Percentiles rank a stretch among this genome's conserved stretches.
phyloP scores from a whole-genome alignment of 2,888 invertebrate species.

The Synergus itoensis region DNA sequence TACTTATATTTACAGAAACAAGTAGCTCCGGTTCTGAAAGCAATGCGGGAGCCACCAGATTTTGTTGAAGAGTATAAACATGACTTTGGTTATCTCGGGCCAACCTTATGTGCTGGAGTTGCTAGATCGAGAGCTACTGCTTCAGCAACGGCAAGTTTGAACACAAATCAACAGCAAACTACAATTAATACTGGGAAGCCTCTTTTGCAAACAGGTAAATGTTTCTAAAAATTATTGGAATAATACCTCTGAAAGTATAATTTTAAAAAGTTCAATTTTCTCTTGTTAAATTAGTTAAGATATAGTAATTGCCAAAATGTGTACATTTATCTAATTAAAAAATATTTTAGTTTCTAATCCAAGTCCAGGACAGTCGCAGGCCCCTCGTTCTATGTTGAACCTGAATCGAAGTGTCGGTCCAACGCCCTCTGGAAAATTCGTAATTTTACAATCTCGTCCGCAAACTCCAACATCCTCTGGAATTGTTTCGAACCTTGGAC shows the following conservation, averaged over 20 bases:
- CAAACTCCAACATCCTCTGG: constrained; percentile 70
- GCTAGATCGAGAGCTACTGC: constrained; percentile 85
- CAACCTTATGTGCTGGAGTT: constrained; percentile 88
- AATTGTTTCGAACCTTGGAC: constrained; percentile 57
- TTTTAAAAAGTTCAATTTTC: background rate
- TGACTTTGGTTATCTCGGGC: constrained; percentile 93
- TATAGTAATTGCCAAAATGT: background rate
- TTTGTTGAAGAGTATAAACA: constrained; percentile 91
- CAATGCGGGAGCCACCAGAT: constrained; percentile 89
- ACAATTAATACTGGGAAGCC: constrained; percentile 65
- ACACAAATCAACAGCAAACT: constrained; percentile 67
- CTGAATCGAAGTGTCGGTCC: constrained; percentile 72
- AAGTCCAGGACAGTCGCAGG: constrained; percentile 64
- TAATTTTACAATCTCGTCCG: constrained; percentile 72
- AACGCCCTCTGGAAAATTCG: constrained; percentile 67
- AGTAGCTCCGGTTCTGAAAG: constrained; percentile 90
- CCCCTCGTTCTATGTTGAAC: constrained; percentile 79
- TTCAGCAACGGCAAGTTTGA: constrained; percentile 62
- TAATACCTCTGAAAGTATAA: background rate
- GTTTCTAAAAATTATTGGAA: background rate
- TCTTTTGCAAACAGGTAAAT: constrained; percentile 68
- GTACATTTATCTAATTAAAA: constrained; percentile 54
- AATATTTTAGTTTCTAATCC: constrained; percentile 67
- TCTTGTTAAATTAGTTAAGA: background rate
- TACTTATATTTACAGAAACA: constrained; percentile 81